Conservation (phyloP, 2,113 vertebrate species). For the Neopipo cinnamomea region DNA sequence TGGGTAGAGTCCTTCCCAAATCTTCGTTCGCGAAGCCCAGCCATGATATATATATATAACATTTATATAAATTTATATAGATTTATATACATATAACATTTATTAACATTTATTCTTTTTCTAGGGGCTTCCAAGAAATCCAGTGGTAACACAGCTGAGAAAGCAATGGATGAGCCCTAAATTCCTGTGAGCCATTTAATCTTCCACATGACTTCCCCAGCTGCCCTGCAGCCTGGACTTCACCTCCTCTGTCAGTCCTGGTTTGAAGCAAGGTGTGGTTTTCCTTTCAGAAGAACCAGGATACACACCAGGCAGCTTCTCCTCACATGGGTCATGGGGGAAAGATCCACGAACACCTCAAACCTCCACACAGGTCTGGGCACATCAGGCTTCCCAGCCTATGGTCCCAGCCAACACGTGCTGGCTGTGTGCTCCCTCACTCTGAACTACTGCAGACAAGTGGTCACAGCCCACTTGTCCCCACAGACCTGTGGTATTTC, state of each 20-base stretch:
- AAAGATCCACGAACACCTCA: not conserved
- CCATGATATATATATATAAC: no score
- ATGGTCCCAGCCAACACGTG: not conserved
- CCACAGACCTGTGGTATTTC: not conserved
- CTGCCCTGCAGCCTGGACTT: not conserved
- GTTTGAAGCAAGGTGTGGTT: not conserved
- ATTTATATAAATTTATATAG: no score
- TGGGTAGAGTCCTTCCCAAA: no score
- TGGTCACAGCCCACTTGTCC: not conserved
- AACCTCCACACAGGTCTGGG: not conserved
- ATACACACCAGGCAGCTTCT: not conserved
- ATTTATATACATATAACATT: no score
- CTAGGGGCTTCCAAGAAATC: not conserved
- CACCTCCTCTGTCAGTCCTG: not conserved
- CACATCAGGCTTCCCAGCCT: not conserved
- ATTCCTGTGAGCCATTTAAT: not conserved
- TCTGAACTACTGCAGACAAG: not conserved
- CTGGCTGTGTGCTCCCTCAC: not conserved
- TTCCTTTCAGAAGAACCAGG: not conserved
- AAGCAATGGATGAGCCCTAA: fast-evolving
- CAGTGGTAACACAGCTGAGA: not conserved
- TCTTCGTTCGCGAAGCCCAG: no score
- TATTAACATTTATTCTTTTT: no score
- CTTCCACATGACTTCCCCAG: not conserved
- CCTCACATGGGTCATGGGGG: not conserved